A percentile compares a stretch with the other conserved stretches of the same genome.
Evolutionary conservation across 2,113 vertebrate genomes (phyloP).

Genomic region (Phasianus colchicus): DNA sequence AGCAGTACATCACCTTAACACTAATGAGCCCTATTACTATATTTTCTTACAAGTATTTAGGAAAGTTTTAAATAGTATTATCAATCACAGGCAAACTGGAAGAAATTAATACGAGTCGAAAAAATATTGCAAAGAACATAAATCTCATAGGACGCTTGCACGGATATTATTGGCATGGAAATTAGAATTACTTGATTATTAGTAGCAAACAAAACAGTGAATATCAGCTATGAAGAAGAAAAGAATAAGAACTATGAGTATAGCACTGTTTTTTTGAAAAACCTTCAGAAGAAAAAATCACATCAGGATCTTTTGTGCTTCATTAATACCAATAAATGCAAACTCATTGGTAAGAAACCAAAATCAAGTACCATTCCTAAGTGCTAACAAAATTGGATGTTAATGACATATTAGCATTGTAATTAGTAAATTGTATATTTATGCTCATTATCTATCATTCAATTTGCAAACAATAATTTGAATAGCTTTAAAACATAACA

Average conservation of each 20-base stretch:
- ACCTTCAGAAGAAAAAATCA: not conserved
- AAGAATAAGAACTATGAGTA: not conserved
- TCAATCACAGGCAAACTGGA: not conserved
- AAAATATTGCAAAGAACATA: not conserved
- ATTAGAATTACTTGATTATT: not conserved
- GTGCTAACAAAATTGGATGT: not conserved
- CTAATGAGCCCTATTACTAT: rapidly evolving
- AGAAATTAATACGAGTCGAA: not conserved
- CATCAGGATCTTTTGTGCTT: rapidly evolving
- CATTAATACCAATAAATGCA: not conserved
- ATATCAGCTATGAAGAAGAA: not conserved
- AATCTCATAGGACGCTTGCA: not conserved
- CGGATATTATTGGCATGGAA: not conserved
- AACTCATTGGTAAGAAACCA: constrained; percentile 14
- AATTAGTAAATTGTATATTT: constrained; percentile 40
- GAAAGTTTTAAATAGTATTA: not conserved
- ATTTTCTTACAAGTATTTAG: not conserved
- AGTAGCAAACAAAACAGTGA: not conserved
- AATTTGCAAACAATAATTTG: constrained; percentile 24
- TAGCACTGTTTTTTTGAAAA: not conserved
- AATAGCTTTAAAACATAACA: not conserved
- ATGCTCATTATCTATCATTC: not conserved
- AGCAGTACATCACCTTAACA: not conserved
- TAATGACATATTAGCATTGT: constrained; percentile 22
- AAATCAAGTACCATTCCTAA: not conserved